phyloP scores from a whole-genome alignment of 1,140 invertebrate genomes.

The Nixonia krombeini region DNA sequence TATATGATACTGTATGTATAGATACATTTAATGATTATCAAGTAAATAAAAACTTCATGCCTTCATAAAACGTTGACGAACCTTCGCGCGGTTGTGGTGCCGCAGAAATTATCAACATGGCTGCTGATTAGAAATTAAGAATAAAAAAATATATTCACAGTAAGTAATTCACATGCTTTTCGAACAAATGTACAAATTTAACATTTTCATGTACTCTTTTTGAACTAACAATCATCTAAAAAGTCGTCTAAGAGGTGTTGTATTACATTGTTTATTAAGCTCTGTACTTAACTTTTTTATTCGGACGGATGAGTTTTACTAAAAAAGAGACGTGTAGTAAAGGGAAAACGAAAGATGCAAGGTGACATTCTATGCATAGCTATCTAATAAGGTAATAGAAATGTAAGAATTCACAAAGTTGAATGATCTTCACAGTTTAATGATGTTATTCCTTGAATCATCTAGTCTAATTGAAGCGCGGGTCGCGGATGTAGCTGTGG shows the following conservation, averaged over 20 bases:
- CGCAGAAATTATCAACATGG: conserved; percentile 26
- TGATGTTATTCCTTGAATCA: conserved; percentile 40
- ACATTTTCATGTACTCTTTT: too few species aligned
- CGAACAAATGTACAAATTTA: too few species aligned
- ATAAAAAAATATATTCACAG: too few species aligned
- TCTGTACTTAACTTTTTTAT: too few species aligned
- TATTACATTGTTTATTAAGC: too few species aligned
- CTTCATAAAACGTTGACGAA: conserved; percentile 65
- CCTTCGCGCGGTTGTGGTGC: conserved; percentile 62
- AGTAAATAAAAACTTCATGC: conserved; percentile 62
- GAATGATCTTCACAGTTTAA: conserved; percentile 45
- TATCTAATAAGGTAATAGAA: conserved; percentile 36
- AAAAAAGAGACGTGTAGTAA: conserved; percentile 26
- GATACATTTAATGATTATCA: conserved; percentile 62
- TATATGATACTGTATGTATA: conserved; percentile 58
- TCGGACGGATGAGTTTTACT: too few species aligned
- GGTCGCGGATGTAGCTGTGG: conserved; percentile 37
- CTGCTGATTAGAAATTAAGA: conserved; percentile 13
- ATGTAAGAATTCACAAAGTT: conserved; percentile 45
- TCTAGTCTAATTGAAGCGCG: conserved; percentile 38
- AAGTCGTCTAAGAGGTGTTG: too few species aligned
- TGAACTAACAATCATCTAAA: too few species aligned
- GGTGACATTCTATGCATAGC: conserved; percentile 41
- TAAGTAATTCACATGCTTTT: conserved; percentile 9
- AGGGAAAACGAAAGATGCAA: conserved; percentile 37